Evolutionary conservation across 2,888 invertebrate genomes (phyloP).

Genomic region (Hirtodrosophila confusa): DNA sequence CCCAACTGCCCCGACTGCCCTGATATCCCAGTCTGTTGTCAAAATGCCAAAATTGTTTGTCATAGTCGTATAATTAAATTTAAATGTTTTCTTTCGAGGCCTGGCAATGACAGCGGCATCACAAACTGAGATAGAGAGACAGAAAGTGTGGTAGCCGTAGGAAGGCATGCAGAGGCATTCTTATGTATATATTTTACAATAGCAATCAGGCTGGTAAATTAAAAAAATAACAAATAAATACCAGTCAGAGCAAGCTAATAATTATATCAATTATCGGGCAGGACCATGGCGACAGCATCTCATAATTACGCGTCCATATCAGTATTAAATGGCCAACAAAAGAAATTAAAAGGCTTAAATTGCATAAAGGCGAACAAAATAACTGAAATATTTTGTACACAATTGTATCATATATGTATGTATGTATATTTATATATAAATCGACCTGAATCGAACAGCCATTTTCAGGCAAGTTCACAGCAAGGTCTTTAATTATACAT

Average conservation of each 20-base stretch:
- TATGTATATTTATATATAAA: too few relatives aligned
- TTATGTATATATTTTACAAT: conserved; percentile 26
- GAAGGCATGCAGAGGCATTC: not conserved
- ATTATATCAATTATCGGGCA: conserved; percentile 35
- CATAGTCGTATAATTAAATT: conserved; percentile 78
- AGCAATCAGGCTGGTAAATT: conserved; percentile 27
- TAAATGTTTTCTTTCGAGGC: conserved; percentile 64
- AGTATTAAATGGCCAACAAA: conserved; percentile 17
- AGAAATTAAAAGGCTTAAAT: not conserved
- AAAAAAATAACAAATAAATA: too few relatives aligned
- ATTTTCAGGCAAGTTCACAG: conserved; percentile 2
- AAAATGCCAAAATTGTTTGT: conserved; percentile 78
- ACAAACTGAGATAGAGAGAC: conserved; percentile 11
- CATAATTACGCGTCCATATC: conserved; percentile 10
- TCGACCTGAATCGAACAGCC: too few relatives aligned
- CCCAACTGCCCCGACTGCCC: not conserved
- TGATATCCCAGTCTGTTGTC: conserved; percentile 41
- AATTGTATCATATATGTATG: too few relatives aligned
- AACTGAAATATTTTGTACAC: too few relatives aligned
- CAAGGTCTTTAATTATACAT: conserved; percentile 7
- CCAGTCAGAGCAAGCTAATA: conserved; percentile 12
- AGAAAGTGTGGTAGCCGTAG: not conserved
- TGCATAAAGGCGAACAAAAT: too few relatives aligned
- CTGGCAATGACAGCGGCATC: conserved; percentile 53
- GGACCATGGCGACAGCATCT: conserved; percentile 10